A percentile compares a stretch with the other conserved stretches of the same genome.
These are phyloP conservation scores for Falco berigora DNA, from an alignment of 2,797 vertebrate genomes.

Conservation along the genomic window DNA sequence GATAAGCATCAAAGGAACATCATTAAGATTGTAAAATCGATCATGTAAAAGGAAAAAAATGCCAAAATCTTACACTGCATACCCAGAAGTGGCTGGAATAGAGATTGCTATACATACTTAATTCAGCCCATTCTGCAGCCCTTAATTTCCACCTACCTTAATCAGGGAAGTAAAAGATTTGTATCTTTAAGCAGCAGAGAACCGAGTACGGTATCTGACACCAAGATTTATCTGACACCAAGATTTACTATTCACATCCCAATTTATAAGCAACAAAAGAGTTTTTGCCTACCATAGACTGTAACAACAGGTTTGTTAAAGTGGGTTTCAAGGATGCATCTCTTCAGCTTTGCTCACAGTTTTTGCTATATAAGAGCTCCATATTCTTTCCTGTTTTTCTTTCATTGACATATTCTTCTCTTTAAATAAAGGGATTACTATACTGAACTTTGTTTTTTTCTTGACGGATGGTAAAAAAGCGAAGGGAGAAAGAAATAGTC, in stretches of 20 bases:
- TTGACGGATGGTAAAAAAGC: background rate
- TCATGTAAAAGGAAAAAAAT: constrained; percentile 6
- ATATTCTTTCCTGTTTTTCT: background rate
- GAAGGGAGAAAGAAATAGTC: background rate
- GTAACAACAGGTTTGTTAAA: background rate
- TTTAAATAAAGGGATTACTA: background rate
- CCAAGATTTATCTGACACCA: background rate
- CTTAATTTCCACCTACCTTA: background rate
- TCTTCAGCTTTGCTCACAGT: background rate
- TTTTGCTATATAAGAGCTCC: background rate
- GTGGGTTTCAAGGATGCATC: background rate
- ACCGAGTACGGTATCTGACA: background rate
- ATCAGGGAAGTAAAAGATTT: background rate
- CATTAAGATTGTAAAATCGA: constrained; percentile 7
- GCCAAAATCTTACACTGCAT: background rate
- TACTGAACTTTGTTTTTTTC: background rate
- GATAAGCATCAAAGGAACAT: background rate
- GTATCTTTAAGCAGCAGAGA: background rate
- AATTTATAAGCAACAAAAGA: background rate
- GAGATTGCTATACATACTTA: background rate
- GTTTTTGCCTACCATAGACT: background rate
- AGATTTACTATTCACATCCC: background rate
- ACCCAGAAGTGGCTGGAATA: background rate
- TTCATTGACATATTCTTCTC: background rate
- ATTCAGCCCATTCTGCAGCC: background rate